Evolutionary conservation across 2,797 vertebrate species (phyloP), one percentile per base, ranked within the genome.

Genomic region (Champsocephalus gunnari): DNA sequence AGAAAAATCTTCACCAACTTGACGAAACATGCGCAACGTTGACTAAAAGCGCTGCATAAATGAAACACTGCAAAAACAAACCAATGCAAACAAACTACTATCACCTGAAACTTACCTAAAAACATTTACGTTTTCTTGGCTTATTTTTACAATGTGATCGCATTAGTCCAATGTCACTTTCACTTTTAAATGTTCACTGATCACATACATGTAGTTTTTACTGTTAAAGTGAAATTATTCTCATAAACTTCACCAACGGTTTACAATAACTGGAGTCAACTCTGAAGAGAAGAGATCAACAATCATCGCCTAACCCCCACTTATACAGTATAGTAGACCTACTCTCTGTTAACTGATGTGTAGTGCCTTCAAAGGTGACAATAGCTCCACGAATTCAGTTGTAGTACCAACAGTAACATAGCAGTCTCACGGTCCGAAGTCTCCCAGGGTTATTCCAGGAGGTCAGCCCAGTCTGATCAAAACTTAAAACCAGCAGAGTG

Each of bases 401-500:
- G 55, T 32, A 12, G 55, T 19, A 56, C 38, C 41, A 50, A 45
- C 45, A 41, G 41, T 28, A 60, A 49, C 12, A 21, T 11, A 38
- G 47, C 24, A 53, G 47, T 67, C 34, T 69, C 48, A 65, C 57
- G 61, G 61, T 32, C n/a, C 44, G 54, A 54, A 6, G 0, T 66
- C 44, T 48, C 17, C 16, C 47, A 57, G 45, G 28, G 21, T 47
- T 21, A 67, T 13, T 53, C n/a, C 47, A 73, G 24, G 21, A 53
- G 28, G 50, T 66, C 38, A 53, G 66, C 57, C 55, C 44, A 65
- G 45, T 61, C 50, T 60, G 45, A 63, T 74, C 56, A 66, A 71
- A 62, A 41, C n/a, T 59, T 47, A 58, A 44, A 71, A 53, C 59
- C 68, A 68, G 16, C 4, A 2, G 34, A 66, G 56, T 14, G 0